Percentiles rank a stretch among this genome's conserved stretches.
Conservation (phyloP, 2,113 vertebrate genomes). For the Hippolais icterina region DNA sequence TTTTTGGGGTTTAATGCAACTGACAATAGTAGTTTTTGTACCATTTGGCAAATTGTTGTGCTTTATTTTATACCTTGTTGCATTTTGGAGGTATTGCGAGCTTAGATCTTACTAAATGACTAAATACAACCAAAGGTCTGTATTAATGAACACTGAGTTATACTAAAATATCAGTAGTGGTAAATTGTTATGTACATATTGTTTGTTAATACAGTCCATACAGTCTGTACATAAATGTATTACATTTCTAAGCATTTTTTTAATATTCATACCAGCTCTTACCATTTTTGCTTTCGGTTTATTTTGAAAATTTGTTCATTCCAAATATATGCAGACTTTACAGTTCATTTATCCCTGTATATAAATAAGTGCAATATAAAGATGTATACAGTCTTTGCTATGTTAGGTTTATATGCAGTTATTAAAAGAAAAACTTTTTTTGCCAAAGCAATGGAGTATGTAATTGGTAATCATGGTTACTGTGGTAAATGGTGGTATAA, state of each 20-base stretch:
- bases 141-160: conserved; percentile 72
- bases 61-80: conserved; percentile 72
- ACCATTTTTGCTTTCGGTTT: conserved; percentile 73
- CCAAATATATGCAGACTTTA: conserved; percentile 68
- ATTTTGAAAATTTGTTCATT: conserved; percentile 75
- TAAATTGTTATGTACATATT: conserved; percentile 72
- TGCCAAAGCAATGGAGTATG: conserved; percentile 90
- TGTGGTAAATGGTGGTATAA: conserved; percentile 82
- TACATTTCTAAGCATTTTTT: conserved; percentile 83
- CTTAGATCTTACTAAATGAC: conserved; percentile 61
- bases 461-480: conserved; percentile 79
- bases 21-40: conserved; percentile 75
- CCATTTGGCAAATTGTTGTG: conserved; percentile 57
- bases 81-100: conserved; percentile 51
- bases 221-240: conserved; percentile 75
- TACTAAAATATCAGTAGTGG: conserved; percentile 56
- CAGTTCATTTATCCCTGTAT: conserved; percentile 85
- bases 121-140: conserved; percentile 76
- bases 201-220: conserved; percentile 73
- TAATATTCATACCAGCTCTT: conserved; percentile 71
- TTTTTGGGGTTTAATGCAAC: conserved; percentile 71
- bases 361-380: conserved; percentile 95
- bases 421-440: conserved; percentile 76
- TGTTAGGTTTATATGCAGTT: conserved; percentile 91
- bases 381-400: conserved; percentile 89